Conservation (phyloP, 2,113 vertebrate species). For the Leucoraja erinaceus region DNA sequence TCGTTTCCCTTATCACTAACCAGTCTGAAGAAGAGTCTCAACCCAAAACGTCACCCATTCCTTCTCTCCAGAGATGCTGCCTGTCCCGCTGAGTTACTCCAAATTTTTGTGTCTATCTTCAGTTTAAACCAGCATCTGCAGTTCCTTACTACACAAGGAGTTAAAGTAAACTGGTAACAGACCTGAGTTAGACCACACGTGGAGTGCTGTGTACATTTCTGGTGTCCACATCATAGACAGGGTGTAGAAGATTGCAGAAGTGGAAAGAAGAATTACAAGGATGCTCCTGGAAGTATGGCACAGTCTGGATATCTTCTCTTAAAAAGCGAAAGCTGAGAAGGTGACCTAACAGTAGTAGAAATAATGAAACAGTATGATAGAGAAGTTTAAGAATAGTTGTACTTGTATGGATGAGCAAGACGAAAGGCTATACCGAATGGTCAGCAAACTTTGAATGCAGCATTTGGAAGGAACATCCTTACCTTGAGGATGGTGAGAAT, state of each 20-base stretch:
- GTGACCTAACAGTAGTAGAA: not conserved
- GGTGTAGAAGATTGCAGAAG: not conserved
- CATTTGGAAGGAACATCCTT: not conserved
- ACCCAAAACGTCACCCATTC: too few species aligned
- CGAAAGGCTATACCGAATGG: not conserved
- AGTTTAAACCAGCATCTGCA: too few species aligned
- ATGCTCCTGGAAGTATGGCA: not conserved
- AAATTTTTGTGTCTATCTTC: too few species aligned
- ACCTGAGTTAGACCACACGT: not conserved
- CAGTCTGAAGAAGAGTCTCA: too few species aligned
- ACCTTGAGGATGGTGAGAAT: not conserved
- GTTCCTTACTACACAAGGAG: not conserved
- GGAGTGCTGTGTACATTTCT: not conserved
- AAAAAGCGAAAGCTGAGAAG: not conserved
- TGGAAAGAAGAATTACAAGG: not conserved
- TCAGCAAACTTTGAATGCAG: not conserved
- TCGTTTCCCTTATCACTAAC: too few species aligned
- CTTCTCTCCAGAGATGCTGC: too few species aligned
- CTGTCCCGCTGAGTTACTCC: too few species aligned
- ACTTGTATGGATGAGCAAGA: not conserved
- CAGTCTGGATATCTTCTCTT: not conserved
- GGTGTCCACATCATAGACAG: not conserved
- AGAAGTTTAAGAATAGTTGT: not conserved
- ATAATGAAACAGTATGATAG: not conserved
- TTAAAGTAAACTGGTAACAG: not conserved